These are phyloP conservation scores for Platysteira castanea DNA, from an alignment of 2,113 vertebrate species.

Conservation along the genomic window DNA sequence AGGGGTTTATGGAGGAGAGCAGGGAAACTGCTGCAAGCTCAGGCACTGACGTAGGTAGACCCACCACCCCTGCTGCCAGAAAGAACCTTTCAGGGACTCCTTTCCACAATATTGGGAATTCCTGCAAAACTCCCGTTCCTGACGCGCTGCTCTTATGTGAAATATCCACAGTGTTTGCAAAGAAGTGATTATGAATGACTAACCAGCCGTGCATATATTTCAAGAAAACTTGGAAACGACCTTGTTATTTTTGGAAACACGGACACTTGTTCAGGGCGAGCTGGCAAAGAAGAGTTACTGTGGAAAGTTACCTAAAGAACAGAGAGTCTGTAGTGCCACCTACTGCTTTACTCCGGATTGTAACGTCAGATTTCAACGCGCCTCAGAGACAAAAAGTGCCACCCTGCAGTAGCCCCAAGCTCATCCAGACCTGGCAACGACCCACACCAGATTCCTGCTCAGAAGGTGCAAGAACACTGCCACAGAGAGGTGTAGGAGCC, in stretches of 20 bases:
- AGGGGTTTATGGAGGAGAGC: background rate
- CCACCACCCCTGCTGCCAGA: conserved; percentile 8
- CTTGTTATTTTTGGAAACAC: conserved; percentile 72
- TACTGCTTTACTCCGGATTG: conserved; percentile 52
- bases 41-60: conserved; percentile 54
- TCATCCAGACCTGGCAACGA: background rate
- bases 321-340: conserved; percentile 75
- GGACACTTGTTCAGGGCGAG: conserved; percentile 55
- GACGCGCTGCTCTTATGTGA: conserved; percentile 52
- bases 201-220: conserved; percentile 69
- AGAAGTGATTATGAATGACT: conserved; percentile 74
- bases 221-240: conserved; percentile 70
- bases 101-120: conserved; percentile 56
- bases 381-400: background rate
- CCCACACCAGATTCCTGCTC: background rate
- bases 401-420: background rate
- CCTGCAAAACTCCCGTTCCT: conserved; percentile 59
- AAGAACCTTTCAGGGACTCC: conserved; percentile 35
- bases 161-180: conserved; percentile 61
- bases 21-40: conserved; percentile 47
- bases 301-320: conserved; percentile 25
- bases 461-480: background rate
- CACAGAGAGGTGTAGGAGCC: background rate
- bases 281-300: conserved; percentile 3
- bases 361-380: background rate